Base-by-base conservation (phyloP, 1,140 invertebrate species). In the Rhopalosiphum padi region DNA sequence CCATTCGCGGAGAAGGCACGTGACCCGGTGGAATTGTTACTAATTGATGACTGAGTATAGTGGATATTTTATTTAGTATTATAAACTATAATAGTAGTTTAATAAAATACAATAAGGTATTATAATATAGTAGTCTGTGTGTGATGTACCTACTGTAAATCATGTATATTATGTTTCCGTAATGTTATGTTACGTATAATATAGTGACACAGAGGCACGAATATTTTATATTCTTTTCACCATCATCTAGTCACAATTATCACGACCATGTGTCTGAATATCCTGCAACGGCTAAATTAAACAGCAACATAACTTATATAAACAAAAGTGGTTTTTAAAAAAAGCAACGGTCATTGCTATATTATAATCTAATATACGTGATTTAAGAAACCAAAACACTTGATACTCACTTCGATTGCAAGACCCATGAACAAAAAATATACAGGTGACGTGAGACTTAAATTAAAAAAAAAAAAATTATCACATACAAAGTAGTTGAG, bases 11-110 rank as follows among this genome's bases (percentile, higher is more conserved):
- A 68, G 43, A 48, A 82, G 91, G n/a, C 77, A 51, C 77, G 91
- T 92, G 77, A 92, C 91, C 68, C 77, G 7, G 46, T 48, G 46
- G 68, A 92, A 92, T 92, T 82, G 91, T 82, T 92, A 85, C 68
- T 92, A 92, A 92, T 92, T 92, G 91, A 92, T 23, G 46, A 53
- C n/a, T 15, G 22, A 37, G 30, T 46, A 41, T 6, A 46, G 43
- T 48, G n/a, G 43, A 88, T 88, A 88, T 88, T 88, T 48, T 51
- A 43, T 48, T 51, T 88, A 87, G 15, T 87, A 25, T 43, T 85
- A 85, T 30, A 85, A 41, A n/a, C 60, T 77, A n/a, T 77, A 77
- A 35, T 77, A 77, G 30, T 77, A 68, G 55, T 60, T 60, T 60
- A 60, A 60, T 60, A 60, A 30, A 60, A 60, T 60, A 60, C 55